phyloP scores from a whole-genome alignment of 2,888 invertebrate genomes.

The Ectobius pallidus region DNA sequence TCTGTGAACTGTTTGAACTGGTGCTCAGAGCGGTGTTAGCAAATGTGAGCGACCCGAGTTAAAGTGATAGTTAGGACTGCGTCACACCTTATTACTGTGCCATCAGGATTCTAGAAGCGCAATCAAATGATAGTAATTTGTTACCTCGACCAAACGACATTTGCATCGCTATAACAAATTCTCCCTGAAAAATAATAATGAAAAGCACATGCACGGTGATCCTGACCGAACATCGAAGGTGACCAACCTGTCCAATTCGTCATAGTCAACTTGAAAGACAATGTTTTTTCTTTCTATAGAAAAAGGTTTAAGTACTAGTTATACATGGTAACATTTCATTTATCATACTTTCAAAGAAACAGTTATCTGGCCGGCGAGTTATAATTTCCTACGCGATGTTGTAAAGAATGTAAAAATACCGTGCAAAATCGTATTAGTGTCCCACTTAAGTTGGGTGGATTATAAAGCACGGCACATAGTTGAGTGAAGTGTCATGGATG shows the following conservation, averaged over 20 bases:
- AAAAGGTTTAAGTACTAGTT: not conserved
- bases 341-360: not conserved
- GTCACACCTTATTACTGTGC: conserved; percentile 10
- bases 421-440: too few relatives aligned
- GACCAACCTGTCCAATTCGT: not conserved
- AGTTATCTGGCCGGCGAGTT: too few relatives aligned
- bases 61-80: not conserved
- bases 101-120: not conserved
- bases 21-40: too few relatives aligned
- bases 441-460: too few relatives aligned
- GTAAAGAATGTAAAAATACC: too few relatives aligned
- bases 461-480: too few relatives aligned
- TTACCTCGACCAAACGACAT: conserved; percentile 9
- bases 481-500: too few relatives aligned
- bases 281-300: not conserved
- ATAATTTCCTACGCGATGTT: too few relatives aligned
- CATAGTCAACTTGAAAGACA: not conserved
- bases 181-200: too few relatives aligned
- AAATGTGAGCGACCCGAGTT: too few relatives aligned
- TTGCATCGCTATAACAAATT: conserved; percentile 24
- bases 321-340: not conserved
- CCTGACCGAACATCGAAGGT: not conserved
- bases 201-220: not conserved
- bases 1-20: too few relatives aligned
- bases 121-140: conserved; percentile 25